Evolutionary conservation across 1,140 invertebrate genomes (phyloP), one percentile per base, ranked within the genome.

Genomic region (Drosophila rufa): DNA sequence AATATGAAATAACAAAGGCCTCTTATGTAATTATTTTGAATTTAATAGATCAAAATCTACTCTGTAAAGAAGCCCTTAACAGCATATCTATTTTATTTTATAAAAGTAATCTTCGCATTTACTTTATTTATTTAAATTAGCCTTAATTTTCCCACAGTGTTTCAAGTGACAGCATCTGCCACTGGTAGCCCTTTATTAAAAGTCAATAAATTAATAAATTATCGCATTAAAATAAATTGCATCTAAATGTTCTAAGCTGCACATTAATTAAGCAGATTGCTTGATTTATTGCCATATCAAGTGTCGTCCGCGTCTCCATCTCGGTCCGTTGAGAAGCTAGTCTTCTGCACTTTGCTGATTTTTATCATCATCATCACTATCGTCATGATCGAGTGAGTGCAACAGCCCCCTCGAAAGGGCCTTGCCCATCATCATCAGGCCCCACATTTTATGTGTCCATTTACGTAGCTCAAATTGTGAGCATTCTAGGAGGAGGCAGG

Each of bases 151-250:
- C 2, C 11, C 40, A 12, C 67, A 56, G 64, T 70, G 62, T 9
- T 6, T 7, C 3, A 1, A 22, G 14, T 17, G 14, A 43, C 62
- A 62, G 8, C 15, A 22, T 27, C 40, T 25, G 40, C 71, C 57
- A 70, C 80, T 78, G 55, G 50, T 40, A 56, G 36, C 46, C 65
- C 53, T 80, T 80, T 80, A 90, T 86, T 89, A 90, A 92, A 90
- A 90, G 91, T 84, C 91, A 92, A 92, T 92, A 92, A 92, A 92
- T 92, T 92, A 92, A 92, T 92, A 92, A 92, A 92, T 91, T 92
- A 92, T 92, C 84, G 84, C 75, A 91, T 92, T 92, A 92, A 92
- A 92, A 91, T 91, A 91, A 92, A 92, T 91, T 83, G 91, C 91
- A 92, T 85, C 84, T 92, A 92, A 92, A 92, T 91, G 91, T 92